A percentile compares a stretch with the other conserved stretches of the same genome.
These are phyloP conservation scores for Calosoma granatense DNA, from an alignment of 1,140 invertebrate genomes.

Conservation along the genomic window DNA sequence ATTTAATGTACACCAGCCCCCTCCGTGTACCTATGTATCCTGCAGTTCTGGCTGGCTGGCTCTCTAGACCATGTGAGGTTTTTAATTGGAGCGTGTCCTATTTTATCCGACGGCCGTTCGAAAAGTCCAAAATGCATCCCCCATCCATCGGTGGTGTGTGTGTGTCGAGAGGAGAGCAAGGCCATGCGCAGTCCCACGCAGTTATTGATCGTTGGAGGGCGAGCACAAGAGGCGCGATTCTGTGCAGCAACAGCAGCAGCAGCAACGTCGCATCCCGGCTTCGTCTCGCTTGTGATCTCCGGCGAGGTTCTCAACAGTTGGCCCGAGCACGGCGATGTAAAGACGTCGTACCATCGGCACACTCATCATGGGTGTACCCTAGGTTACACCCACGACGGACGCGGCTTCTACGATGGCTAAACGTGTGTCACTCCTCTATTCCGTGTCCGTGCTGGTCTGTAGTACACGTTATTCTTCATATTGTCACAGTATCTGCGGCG, in stretches of 20 bases:
- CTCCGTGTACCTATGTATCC: background rate
- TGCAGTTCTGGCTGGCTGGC: background rate
- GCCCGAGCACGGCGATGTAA: background rate
- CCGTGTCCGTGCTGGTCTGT: no score
- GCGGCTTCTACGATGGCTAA: no score
- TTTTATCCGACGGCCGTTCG: background rate
- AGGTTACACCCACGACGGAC: background rate
- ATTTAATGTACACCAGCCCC: no score
- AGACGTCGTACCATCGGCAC: background rate
- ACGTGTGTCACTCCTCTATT: background rate
- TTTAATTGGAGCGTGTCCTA: background rate
- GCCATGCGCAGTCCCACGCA: background rate
- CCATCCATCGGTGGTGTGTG: no score
- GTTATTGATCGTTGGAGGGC: background rate
- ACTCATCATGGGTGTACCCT: background rate
- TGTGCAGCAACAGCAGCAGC: no score
- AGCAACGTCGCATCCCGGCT: background rate
- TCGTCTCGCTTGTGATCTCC: background rate
- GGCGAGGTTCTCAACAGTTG: background rate
- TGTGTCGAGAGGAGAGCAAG: background rate
- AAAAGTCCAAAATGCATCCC: background rate
- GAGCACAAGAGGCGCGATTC: background rate
- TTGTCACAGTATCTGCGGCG: no score
- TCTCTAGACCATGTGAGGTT: background rate
- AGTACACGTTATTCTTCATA: no score